Conservation (phyloP, 2,888 invertebrate species). For the Caenorhabditis japonica region DNA sequence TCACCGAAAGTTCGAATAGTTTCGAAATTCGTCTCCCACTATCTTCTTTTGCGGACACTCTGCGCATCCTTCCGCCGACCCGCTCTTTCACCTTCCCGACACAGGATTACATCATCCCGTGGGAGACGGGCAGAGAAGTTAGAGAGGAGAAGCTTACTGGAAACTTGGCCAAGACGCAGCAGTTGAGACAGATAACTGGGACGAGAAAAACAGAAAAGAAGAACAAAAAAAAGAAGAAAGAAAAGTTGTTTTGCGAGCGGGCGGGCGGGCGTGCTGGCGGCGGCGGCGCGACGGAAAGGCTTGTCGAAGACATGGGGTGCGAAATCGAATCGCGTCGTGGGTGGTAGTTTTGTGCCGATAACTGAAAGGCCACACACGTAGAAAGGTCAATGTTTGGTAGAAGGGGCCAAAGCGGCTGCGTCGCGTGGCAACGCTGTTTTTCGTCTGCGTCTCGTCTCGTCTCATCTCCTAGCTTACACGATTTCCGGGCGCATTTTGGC, state of each 20-base stretch:
- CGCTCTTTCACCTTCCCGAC: constrained; percentile 43
- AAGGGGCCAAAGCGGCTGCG: too few species aligned
- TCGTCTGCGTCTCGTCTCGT: too few species aligned
- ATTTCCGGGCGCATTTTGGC: too few species aligned
- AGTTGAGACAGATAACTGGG: constrained; percentile 24
- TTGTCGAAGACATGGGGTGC: constrained; percentile 40
- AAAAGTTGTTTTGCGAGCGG: constrained; percentile 24
- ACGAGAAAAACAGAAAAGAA: constrained; percentile 1
- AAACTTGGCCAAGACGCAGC: constrained; percentile 16
- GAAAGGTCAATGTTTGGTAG: constrained; percentile 10
- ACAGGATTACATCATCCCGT: constrained; percentile 50
- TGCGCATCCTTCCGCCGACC: constrained; percentile 38
- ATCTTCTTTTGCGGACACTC: constrained; percentile 30
- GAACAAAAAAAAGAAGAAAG: constrained; percentile 1
- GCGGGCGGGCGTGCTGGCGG: constrained; percentile 33
- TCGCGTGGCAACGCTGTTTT: too few species aligned
- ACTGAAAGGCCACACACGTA: constrained; percentile 39
- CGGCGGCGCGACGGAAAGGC: constrained; percentile 33
- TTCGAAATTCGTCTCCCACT: constrained; percentile 30
- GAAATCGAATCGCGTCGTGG: constrained; percentile 44
- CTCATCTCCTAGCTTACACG: too few species aligned
- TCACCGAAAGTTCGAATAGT: constrained; percentile 38
- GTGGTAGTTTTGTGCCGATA: constrained; percentile 35
- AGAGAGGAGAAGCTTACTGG: constrained; percentile 32
- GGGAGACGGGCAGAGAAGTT: constrained; percentile 24